A percentile compares a stretch with the other conserved stretches of the same genome.
phyloP scores from a whole-genome alignment of 2,113 vertebrate species.

The Psephotus haematonotus region DNA sequence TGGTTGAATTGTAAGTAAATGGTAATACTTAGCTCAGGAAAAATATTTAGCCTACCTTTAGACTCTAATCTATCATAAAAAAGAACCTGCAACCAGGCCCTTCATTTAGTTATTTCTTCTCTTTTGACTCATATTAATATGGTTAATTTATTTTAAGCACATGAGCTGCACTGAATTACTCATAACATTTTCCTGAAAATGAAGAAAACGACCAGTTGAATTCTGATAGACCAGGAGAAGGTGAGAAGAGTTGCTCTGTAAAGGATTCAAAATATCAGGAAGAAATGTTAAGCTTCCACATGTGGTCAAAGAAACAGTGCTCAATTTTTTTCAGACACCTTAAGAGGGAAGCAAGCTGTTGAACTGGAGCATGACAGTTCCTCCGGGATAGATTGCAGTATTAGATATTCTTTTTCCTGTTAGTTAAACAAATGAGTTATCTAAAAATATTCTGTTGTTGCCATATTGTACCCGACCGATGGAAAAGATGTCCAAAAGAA shows the following conservation, averaged over 20 bases:
- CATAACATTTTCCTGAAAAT: background rate
- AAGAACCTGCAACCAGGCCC: background rate
- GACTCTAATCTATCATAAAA: background rate
- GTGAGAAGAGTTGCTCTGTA: background rate
- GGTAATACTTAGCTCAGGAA: background rate
- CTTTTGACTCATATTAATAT: background rate
- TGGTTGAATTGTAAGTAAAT: background rate
- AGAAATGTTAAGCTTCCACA: background rate
- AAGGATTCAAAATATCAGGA: background rate
- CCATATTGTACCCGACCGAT: background rate
- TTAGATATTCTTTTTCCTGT: background rate
- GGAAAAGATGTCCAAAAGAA: conserved; percentile 28
- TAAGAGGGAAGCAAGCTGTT: background rate
- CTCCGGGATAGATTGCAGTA: background rate
- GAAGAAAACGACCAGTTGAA: background rate
- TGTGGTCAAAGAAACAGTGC: background rate
- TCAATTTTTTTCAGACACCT: background rate
- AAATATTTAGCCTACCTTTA: background rate
- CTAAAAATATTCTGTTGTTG: background rate
- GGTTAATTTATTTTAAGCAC: background rate
- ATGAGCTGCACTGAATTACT: background rate
- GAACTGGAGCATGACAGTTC: background rate
- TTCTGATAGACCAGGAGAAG: background rate
- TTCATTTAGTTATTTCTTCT: background rate
- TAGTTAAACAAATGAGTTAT: background rate